These are phyloP conservation scores for Actenoides hombroni DNA, from an alignment of 2,113 vertebrate genomes.

Conservation along the genomic window DNA sequence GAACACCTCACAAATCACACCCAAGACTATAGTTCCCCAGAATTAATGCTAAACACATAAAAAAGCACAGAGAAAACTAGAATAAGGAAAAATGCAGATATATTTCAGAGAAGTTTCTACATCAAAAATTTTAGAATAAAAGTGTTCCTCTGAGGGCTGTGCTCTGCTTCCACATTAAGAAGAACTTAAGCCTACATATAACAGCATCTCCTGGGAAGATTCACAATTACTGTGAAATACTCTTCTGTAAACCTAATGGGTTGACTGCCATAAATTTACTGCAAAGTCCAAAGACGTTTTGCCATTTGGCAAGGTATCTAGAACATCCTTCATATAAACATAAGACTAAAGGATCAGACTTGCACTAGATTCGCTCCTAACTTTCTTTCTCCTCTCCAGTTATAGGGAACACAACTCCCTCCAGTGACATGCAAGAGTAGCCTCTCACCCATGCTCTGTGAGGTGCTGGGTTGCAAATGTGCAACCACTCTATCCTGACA, in stretches of 20 bases:
- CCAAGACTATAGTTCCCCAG: neutral
- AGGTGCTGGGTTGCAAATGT: neutral
- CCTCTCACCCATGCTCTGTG: neutral
- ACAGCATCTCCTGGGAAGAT: neutral
- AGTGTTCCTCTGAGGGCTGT: neutral
- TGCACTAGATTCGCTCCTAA: neutral
- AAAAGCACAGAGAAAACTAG: neutral
- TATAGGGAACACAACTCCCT: neutral
- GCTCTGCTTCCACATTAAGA: neutral
- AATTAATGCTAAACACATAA: neutral
- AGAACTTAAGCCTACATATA: neutral
- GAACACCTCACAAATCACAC: neutral
- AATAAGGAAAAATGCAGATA: neutral
- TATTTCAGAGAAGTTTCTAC: neutral
- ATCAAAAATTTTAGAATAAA: conserved; percentile 24
- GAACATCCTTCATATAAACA: neutral
- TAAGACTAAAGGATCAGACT: neutral
- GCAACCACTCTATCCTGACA: neutral
- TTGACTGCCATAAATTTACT: neutral
- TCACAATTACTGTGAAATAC: conserved; percentile 14
- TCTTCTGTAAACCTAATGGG: conserved; percentile 8
- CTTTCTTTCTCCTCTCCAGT: neutral
- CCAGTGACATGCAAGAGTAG: neutral
- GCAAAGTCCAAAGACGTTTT: neutral
- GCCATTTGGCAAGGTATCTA: neutral